Base-by-base conservation (phyloP, 2,888 invertebrate genomes). In the Chrysomela aeneicollis region DNA sequence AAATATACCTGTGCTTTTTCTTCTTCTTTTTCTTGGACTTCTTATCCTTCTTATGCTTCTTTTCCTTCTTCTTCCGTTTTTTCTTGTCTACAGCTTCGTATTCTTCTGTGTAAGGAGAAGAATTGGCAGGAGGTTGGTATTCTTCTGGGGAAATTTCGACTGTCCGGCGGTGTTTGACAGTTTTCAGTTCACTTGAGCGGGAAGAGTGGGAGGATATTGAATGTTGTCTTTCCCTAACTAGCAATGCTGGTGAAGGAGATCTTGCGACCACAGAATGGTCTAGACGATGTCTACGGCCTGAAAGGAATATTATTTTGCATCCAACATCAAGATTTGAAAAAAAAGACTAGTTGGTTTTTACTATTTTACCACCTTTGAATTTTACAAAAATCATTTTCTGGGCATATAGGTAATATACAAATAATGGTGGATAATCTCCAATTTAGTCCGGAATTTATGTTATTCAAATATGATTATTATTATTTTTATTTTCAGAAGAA, bases 1-100 rank as follows among this genome's bases (percentile, higher is more conserved):
- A n/a, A n/a, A n/a, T 86, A 42, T 90, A 90, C 62, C 86, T 85
- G 55, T 90, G 88, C 79, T 88, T 87, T 79, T 90, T 91, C 66
- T 90, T 88, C 80, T 89, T 90, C 82, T 89, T 90, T 81, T 90
- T 92, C 75, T 90, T 90, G 49, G 89, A 86, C 70, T 90, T 90
- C 66, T 84, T 81, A 62, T 86, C 85, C 69, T 84, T 84, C 79
- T 92, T 92, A 81, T 90, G 91, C 80, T 90, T 89, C 77, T 92
- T 92, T 51, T 92, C 90, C 75, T 88, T 87, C 71, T 87, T 87
- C 70, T 86, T 86, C 61, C 85, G 73, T 55, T 79, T 79, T 32
- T 72, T 74, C 62, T 71, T 73, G 12, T 75, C 75, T 1, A 61
- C 47, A 1, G 71, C 84, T 42, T 87, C 86, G 63, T 86, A 86